Base-by-base conservation (phyloP, 2,797 vertebrate species). In the Chelmon rostratus region DNA sequence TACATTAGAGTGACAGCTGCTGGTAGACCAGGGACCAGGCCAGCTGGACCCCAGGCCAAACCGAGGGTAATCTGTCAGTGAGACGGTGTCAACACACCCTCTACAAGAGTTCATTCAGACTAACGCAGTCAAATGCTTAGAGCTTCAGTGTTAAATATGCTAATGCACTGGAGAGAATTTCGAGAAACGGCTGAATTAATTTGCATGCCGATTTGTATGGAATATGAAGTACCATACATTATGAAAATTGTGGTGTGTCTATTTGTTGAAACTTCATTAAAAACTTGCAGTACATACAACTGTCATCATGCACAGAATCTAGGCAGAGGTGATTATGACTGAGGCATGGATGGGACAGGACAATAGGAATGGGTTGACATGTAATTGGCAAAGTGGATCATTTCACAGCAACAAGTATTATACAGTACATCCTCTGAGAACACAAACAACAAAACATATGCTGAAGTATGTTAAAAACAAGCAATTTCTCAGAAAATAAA, bases 1-100 rank as follows among this genome's bases (percentile, higher is more conserved):
- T 62, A 76, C 89, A 82, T 90, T 86, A 85, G 86, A 91, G 86
- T 94, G 93, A 93, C 93, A 92, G 92, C 88, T 88, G 88, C 86
- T 91, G 89, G 87, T 90, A 76, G 89, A 87, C 76, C 73, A 81
- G 84, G 76, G 74, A 81, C 71, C 52, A 49, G 76, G 76, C 76
- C 84, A 85, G 86, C 82, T 76, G 78, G 82, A 88, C 89, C 89
- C 33, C 35, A 46, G 84, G 91, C 85, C 85, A 84, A 63, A 82
- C 28, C 3, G 23, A 83, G 81, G 70, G 71, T 81, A 83, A 42
- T 90, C 88, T 82, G 89, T 91, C 91, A 90, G 81, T 67, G 85
- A 87, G 88, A 90, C 49, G 16, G 82, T 85, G 86, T 92, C 90
- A 85, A 82, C 89, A 68, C 61, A 67, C 31, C 53, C 79, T 64